Evolutionary conservation across 2,888 invertebrate genomes (phyloP).

Genomic region (Toxonevra muliebris): DNA sequence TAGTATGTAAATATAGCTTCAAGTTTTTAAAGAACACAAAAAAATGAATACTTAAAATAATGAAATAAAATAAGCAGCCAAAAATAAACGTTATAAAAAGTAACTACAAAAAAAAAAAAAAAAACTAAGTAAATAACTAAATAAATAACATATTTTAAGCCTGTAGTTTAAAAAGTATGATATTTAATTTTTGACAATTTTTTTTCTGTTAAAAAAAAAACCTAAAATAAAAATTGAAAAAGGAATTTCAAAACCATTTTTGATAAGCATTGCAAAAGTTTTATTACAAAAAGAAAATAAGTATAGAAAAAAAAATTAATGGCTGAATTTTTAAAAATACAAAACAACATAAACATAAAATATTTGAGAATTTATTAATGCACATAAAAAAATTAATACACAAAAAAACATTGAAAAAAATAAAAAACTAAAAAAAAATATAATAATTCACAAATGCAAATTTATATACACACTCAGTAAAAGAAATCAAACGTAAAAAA

Average conservation of each 20-base stretch:
- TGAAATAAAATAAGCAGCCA: constrained; percentile 10
- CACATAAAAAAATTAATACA: constrained; percentile 44
- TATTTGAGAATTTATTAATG: constrained; percentile 53
- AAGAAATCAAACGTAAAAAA: constrained; percentile 8
- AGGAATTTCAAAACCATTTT: neutral
- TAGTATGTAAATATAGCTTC: constrained; percentile 25
- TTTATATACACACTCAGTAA: constrained; percentile 18
- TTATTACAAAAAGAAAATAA: constrained; percentile 34
- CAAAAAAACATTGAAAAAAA: neutral
- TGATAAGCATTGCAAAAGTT: constrained; percentile 45
- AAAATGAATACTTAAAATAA: constrained; percentile 15
- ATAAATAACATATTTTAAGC: constrained; percentile 50
- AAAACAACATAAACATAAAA: constrained; percentile 16
- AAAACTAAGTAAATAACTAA: constrained; percentile 28
- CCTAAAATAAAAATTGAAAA: no score
- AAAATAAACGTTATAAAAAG: constrained; percentile 26
- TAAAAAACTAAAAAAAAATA: constrained; percentile 26
- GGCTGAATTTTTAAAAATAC: constrained; percentile 13
- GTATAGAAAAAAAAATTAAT: constrained; percentile 19
- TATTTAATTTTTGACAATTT: no score
- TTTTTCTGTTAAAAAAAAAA: no score
- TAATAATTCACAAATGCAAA: constrained; percentile 33
- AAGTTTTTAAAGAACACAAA: constrained; percentile 11
- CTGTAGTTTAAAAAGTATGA: no score
- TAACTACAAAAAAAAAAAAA: constrained; percentile 21